Evolutionary conservation across 2,888 invertebrate species (phyloP).

Genomic region (Thera obeliscata): DNA sequence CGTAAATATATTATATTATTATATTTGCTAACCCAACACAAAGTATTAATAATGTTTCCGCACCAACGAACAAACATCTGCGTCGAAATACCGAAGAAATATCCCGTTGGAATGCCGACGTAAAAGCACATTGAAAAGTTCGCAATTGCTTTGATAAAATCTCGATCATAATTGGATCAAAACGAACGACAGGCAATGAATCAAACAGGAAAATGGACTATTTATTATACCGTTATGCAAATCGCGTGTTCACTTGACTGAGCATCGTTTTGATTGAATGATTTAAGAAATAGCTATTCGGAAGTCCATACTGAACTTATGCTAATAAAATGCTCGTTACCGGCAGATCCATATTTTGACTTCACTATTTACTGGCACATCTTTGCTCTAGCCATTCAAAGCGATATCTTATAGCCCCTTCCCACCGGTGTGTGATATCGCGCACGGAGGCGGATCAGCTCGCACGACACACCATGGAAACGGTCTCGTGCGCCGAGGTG

Average conservation of each 20-base stretch:
- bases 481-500: too few species aligned
- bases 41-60: constrained; percentile 32
- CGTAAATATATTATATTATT: too few species aligned
- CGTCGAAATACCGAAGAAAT: constrained; percentile 24
- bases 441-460: too few species aligned
- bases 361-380: too few species aligned
- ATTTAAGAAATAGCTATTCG: too few species aligned
- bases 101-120: constrained; percentile 15
- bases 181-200: constrained; percentile 5
- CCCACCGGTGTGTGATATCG: too few species aligned
- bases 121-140: constrained; percentile 22
- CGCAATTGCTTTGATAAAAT: constrained; percentile 9
- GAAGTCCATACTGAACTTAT: too few species aligned
- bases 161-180: constrained; percentile 17
- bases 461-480: too few species aligned
- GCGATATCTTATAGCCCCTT: too few species aligned
- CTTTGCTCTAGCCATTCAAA: too few species aligned
- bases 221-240: neutral
- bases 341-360: too few species aligned
- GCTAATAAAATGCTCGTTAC: too few species aligned
- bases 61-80: constrained; percentile 21
- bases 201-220: constrained; percentile 2
- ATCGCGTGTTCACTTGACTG: neutral
- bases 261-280: neutral
- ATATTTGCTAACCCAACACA: constrained; percentile 27